Base-by-base conservation (phyloP, 2,113 vertebrate genomes). In the Neolamprologus modestus region DNA sequence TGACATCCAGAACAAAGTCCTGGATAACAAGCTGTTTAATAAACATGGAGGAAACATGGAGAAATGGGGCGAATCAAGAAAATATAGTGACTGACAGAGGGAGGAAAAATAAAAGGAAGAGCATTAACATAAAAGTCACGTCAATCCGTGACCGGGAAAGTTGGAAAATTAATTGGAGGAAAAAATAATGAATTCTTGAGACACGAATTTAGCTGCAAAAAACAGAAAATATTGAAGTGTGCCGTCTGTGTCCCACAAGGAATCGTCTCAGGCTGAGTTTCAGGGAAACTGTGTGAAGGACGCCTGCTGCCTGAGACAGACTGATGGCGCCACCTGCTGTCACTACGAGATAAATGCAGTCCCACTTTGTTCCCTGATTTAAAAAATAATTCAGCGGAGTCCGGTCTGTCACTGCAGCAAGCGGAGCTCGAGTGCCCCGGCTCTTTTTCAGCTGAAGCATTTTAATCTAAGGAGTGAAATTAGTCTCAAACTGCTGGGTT, bases 11-110 rank as follows among this genome's bases (percentile, higher is more conserved):
- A 73, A 73, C 57, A 82, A 57, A 66, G 86, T 84, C 83, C 57
- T 52, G 40, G 71, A 73, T 84, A 90, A 89, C 47, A 21, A 84
- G 61, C 87, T 90, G 16, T 73, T 90, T 81, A 87, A 76, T 84
- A 89, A 92, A 91, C 85, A 92, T 87, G 87, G 37, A 8, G 57
- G 55, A 79, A 31, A 4, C 9, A 10, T 55, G n/a, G 47, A 28
- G 73, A 89, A 80, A 7, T 14, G 42, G 26, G 40, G n/a, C 42
- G 13, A 85, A 87, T 93, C 52, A 82, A 82, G 88, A 59, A 55
- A 79, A 35, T 21, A 37, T 11, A 13, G 11, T 52, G 82, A 89
- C n/a, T 78, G 71, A 68, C 54, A 80, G 33, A 47, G 24, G 63
- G 28, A 73, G 21, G 52, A 47, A 84, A n/a, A 79, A 47, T 16